Evolutionary conservation across 1,140 invertebrate genomes (phyloP).

Genomic region (Apocrypta bakeri): DNA sequence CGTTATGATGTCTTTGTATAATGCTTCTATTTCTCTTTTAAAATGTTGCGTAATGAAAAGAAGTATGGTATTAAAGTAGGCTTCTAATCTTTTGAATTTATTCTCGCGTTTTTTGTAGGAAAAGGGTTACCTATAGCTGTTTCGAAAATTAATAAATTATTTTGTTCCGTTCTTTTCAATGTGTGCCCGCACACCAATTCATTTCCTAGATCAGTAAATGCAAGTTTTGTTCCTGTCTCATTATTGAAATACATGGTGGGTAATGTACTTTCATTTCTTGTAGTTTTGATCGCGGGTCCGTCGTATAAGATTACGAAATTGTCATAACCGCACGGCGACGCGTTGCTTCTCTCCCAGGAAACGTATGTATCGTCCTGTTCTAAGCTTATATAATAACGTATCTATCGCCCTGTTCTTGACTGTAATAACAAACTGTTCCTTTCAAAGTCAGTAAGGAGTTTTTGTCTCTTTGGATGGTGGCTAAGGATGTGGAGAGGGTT

Average conservation of each 20-base stretch:
- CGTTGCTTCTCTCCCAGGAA: not conserved
- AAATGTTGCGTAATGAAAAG: slow-evolving; percentile 52
- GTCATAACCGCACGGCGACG: not conserved
- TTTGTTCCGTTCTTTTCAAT: not conserved
- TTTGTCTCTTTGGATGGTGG: not conserved
- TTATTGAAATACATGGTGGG: not conserved
- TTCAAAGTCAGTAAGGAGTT: not conserved
- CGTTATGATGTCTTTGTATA: slow-evolving; percentile 48
- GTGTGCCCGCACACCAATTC: not conserved
- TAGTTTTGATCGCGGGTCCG: not conserved
- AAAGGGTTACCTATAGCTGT: not conserved
- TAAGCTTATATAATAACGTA: not conserved
- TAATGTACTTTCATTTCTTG: not conserved
- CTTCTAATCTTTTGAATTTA: slow-evolving; percentile 1
- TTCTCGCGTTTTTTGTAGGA: not conserved
- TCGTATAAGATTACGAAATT: not conserved
- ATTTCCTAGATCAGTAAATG: not conserved
- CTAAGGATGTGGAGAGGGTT: not conserved
- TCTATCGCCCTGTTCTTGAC: not conserved
- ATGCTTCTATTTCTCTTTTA: slow-evolving; percentile 20
- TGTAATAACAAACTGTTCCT: not conserved
- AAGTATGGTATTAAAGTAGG: slow-evolving; percentile 56
- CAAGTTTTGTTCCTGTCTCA: not conserved
- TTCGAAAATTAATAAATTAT: not conserved
- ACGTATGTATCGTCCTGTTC: not conserved